Base-by-base conservation (phyloP, 2,888 invertebrate genomes). In the Spilosoma lubricipeda region DNA sequence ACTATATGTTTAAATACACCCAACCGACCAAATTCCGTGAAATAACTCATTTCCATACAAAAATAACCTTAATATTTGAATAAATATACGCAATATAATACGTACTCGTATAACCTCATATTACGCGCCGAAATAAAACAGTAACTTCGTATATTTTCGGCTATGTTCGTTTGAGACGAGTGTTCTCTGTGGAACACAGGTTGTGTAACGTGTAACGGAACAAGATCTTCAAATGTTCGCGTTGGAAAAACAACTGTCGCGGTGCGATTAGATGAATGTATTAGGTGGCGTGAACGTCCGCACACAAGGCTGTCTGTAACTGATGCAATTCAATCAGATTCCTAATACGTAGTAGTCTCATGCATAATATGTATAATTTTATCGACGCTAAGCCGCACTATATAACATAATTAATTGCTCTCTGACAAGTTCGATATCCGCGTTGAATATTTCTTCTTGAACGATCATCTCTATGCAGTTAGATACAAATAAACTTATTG, bases 251-350 rank as follows among this genome's bases (percentile, higher is more conserved):
- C 85, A 82, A 83, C 82, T 79, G 81, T 80, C 82, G 80, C 70
- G 68, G 85, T 83, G 86, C 83, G 86, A 89, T 85, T 86, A 82
- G 77, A 86, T 90, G 91, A 90, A 91, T 91, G 82, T 83, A 88
- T 90, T 89, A 89, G 79, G 80, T 73, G 82, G 79, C 88, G 92
- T 87, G 88, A 92, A 92, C 89, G 91, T 80, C 91, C 92, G 88
- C 88, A 74, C 78, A 84, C 91, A 93, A 93, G 93, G 93, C 85
- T 91, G 90, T 89, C 89, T 90, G 88, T 79, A 80, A 81, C 77
- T 77, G 80, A 80, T 86, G 84, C 87, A 87, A 89, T 86, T 85
- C 85, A 88, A 87, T 88, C 79, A 86, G 82, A 85, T 82, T 82
- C 82, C 78, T 80, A 81, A 82, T 79, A 83, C 79, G 77, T 81